Conservation (phyloP, 2,888 invertebrate genomes). For the Clanis bilineata region DNA sequence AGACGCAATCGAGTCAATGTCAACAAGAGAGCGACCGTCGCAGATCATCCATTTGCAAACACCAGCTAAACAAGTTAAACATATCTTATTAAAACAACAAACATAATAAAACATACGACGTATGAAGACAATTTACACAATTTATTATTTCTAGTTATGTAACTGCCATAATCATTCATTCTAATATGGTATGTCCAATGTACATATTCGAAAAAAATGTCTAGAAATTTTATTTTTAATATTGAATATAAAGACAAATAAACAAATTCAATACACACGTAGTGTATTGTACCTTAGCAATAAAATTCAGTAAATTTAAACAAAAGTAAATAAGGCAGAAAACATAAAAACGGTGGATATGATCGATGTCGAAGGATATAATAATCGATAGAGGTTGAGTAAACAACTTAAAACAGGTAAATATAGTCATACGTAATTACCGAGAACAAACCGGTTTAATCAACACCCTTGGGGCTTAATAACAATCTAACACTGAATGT, state of each 20-base stretch:
- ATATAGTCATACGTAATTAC: background rate
- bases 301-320: background rate
- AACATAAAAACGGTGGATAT: background rate
- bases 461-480: background rate
- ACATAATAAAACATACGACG: background rate
- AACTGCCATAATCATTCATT: background rate
- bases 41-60: constrained; percentile 12
- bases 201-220: background rate
- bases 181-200: background rate
- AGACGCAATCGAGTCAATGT: background rate
- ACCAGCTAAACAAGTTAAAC: constrained; percentile 19
- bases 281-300: too few species aligned
- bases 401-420: background rate
- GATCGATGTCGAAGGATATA: background rate
- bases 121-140: constrained; percentile 19
- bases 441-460: background rate
- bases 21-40: background rate
- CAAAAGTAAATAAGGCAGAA: background rate
- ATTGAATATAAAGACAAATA: background rate
- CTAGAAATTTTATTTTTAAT: background rate
- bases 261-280: too few species aligned
- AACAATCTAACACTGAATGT: background rate
- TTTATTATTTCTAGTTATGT: constrained; percentile 14
- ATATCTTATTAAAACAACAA: background rate
- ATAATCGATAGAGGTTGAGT: background rate